Percentiles rank a stretch among this genome's conserved stretches.
Evolutionary conservation across 1,140 invertebrate genomes (phyloP).

Genomic region (Procambarus clarkii): DNA sequence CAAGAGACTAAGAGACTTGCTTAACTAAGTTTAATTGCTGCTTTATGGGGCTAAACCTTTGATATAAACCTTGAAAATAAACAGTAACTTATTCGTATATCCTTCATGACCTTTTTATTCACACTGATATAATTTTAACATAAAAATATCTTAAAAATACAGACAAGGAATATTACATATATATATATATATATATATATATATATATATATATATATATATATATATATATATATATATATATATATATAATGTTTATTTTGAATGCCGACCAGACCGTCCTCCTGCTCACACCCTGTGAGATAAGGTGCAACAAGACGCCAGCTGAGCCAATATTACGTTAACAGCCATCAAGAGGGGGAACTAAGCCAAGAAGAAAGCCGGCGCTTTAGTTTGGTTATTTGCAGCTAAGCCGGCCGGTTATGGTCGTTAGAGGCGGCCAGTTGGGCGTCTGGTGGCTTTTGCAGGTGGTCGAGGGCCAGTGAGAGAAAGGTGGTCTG

Average conservation of each 20-base stretch:
- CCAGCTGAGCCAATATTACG: background rate
- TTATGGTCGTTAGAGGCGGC: background rate
- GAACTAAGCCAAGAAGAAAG: background rate
- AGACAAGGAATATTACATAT: too few relatives aligned
- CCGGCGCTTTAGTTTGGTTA: conserved; percentile 12
- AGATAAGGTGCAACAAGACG: background rate
- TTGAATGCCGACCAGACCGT: background rate
- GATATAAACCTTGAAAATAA: too few relatives aligned
- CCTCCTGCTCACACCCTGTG: background rate
- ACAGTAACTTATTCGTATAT: too few relatives aligned
- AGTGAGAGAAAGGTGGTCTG: background rate
- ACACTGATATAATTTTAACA: too few relatives aligned
- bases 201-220: conserved; percentile 21
- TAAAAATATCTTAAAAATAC: too few relatives aligned
- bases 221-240: background rate
- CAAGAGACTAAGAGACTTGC: too few relatives aligned
- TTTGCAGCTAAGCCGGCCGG: conserved; percentile 11
- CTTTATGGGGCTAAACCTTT: too few relatives aligned
- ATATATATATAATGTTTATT: too few relatives aligned
- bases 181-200: conserved; percentile 32
- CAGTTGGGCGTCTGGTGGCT: background rate
- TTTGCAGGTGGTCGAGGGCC: background rate
- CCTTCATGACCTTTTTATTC: too few relatives aligned
- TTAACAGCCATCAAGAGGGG: conserved; percentile 2
- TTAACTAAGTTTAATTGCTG: too few relatives aligned